Evolutionary conservation across 2,797 vertebrate species (phyloP).

Genomic region (Typhlichthys subterraneus): DNA sequence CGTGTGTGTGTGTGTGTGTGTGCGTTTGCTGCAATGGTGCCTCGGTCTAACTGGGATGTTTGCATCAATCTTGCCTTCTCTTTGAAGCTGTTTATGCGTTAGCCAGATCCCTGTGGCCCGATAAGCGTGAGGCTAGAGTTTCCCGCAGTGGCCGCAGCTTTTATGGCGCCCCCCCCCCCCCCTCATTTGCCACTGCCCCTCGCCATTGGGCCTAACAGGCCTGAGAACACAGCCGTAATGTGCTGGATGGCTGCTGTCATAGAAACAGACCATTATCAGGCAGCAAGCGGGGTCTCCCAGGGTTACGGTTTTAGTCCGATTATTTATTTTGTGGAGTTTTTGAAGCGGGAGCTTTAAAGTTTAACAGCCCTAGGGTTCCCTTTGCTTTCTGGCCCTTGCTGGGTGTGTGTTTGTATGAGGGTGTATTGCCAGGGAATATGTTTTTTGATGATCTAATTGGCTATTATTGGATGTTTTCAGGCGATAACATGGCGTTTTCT

Average conservation of each 20-base stretch:
- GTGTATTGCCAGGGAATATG: slow-evolving; percentile 58
- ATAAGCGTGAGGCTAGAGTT: slow-evolving; percentile 72
- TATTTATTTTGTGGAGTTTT: slow-evolving; percentile 83
- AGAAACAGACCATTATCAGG: slow-evolving; percentile 82
- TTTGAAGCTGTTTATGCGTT: slow-evolving; percentile 78
- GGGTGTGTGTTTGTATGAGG: slow-evolving; percentile 55
- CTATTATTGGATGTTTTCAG: slow-evolving; percentile 78
- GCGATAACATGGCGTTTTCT: slow-evolving; percentile 59
- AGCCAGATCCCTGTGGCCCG: slow-evolving; percentile 70
- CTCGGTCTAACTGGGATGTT: slow-evolving; percentile 61
- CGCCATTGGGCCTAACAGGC: slow-evolving; percentile 77
- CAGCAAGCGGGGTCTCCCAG: slow-evolving; percentile 78
- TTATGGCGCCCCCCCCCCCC: slow-evolving; percentile 65
- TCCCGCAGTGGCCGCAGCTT: slow-evolving; percentile 67
- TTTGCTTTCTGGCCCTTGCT: slow-evolving; percentile 34
- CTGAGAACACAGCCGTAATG: slow-evolving; percentile 75
- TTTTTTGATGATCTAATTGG: slow-evolving; percentile 80
- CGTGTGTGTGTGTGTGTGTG: slow-evolving; percentile 12
- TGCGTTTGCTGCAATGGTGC: not conserved
- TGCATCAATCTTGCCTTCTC: slow-evolving; percentile 66
- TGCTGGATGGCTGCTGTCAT: slow-evolving; percentile 81
- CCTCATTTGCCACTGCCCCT: slow-evolving; percentile 71
- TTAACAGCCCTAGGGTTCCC: slow-evolving; percentile 78
- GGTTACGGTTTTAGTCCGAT: slow-evolving; percentile 82
- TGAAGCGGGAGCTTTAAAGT: slow-evolving; percentile 81